Base-by-base conservation (phyloP, 2,113 vertebrate species). In the Erpornis zantholeuca region DNA sequence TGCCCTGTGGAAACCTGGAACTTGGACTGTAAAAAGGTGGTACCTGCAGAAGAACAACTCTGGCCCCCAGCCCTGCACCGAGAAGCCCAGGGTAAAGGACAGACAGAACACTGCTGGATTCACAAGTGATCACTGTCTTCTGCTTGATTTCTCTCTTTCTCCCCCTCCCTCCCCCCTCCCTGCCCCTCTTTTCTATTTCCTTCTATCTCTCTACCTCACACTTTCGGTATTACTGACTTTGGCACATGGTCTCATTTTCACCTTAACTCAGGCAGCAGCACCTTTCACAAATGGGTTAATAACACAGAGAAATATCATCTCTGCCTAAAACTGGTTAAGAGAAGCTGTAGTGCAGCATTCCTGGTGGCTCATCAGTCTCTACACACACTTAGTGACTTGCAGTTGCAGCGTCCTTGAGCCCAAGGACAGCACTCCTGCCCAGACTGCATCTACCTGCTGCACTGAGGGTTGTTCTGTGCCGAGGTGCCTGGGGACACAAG, bases 51-150 rank as follows among this genome's bases (percentile, higher is more conserved):
- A 60, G 22, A 33, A 28, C 0, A 0, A 4, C 38, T 44, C 18
- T 0, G 0, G 22, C 22, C 17, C 20, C 17, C 5, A 8, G 1
- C 6, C 21, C 27, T 1, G 2, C 36, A 22, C 3, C 0, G 2
- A 44, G 53, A 19, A 36, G 11, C 27, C 17, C 45, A 60, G 45
- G 45, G 45, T 60, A 53, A 23, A 25, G 10, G 49, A 59, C 20
- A 0, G 0, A 50, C 4, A 35, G 21, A 76, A 33, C 27, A 15
- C 27, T 36, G 22, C 36, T 52, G 36, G 22, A 36, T 36, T 69
- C 38, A 36, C 44, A 31, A 12, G 12, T 7, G 4, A 3, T 45
- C 14, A 44, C 22, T 18, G 2, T 38, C 15, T 52, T 52, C 36
- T 77, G 11, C 22, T 56, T 60, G 15, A 23, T 60, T 1, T 50